Evolutionary conservation across 2,113 vertebrate genomes (phyloP).

Genomic region (Psophia crepitans): DNA sequence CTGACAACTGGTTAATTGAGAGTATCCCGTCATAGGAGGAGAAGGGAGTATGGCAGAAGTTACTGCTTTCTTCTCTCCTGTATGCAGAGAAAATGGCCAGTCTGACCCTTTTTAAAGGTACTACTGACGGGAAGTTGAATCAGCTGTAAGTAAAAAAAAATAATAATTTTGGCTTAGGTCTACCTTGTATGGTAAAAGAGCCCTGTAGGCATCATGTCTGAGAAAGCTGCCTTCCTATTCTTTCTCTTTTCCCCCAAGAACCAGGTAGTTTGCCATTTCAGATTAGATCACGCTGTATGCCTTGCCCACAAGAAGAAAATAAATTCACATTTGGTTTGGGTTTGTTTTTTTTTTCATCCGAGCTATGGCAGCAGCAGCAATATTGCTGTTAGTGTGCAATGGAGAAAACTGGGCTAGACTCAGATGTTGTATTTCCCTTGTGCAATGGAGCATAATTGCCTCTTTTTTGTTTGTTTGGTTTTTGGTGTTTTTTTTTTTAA

Average conservation of each 20-base stretch:
- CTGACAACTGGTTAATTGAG: constrained; percentile 34
- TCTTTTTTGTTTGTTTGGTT: no score
- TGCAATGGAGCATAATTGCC: not conserved
- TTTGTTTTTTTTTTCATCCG: not conserved
- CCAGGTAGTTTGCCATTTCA: not conserved
- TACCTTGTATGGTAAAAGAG: not conserved
- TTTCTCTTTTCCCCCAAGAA: not conserved
- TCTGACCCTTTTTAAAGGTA: not conserved
- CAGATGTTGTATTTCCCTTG: not conserved
- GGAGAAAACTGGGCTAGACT: not conserved
- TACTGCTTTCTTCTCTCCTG: not conserved
- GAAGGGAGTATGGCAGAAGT: not conserved
- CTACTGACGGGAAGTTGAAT: not conserved
- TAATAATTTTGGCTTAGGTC: not conserved
- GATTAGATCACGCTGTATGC: not conserved
- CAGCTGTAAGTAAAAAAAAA: not conserved
- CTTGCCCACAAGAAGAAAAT: not conserved
- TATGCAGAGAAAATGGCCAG: not conserved
- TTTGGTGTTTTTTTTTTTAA: not conserved
- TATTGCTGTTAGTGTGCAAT: not conserved
- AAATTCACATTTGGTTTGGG: not conserved
- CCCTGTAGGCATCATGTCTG: not conserved
- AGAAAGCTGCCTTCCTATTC: not conserved
- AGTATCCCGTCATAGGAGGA: not conserved
- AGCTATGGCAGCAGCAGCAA: not conserved